Conservation (phyloP, 2,113 vertebrate genomes). For the Megalops atlanticus region DNA sequence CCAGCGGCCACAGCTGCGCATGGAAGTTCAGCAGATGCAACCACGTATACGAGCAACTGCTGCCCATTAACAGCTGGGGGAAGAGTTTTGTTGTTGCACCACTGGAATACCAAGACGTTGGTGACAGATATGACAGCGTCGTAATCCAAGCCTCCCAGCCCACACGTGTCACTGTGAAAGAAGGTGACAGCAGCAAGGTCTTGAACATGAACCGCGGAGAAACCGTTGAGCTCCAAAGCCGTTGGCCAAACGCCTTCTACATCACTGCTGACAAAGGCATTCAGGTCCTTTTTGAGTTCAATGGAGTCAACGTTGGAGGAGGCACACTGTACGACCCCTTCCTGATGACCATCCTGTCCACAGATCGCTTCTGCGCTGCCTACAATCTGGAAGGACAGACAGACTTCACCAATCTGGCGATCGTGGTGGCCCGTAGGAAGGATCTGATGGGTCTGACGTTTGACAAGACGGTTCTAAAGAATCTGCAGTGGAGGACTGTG, state of each 20-base stretch:
- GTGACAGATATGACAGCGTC: constrained; percentile 36
- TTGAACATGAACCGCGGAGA: constrained; percentile 45
- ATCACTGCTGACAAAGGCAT: constrained; percentile 54
- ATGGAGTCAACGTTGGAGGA: constrained; percentile 28
- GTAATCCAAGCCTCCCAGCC: constrained; percentile 53
- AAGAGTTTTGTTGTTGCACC: constrained; percentile 50
- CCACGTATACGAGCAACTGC: constrained; percentile 63
- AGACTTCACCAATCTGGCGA: constrained; percentile 36
- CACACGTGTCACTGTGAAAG: constrained; percentile 45
- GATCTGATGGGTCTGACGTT: constrained; percentile 26
- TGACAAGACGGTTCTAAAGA: constrained; percentile 25
- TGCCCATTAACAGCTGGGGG: constrained; percentile 41
- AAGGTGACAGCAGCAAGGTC: background rate
- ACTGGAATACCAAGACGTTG: constrained; percentile 32
- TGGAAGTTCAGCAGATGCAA: constrained; percentile 54
- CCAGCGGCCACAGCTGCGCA: constrained; percentile 61
- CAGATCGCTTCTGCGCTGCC: constrained; percentile 47
- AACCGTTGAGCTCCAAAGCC: constrained; percentile 39
- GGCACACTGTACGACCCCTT: constrained; percentile 47
- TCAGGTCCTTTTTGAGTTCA: constrained; percentile 60
- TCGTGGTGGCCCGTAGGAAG: constrained; percentile 46
- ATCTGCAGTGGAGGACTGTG: constrained; percentile 46
- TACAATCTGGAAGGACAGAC: constrained; percentile 48
- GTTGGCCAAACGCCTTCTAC: constrained; percentile 39
- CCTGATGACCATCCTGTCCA: constrained; percentile 53